Conservation (phyloP, 1,140 invertebrate genomes). For the Saccostrea cuccullata region DNA sequence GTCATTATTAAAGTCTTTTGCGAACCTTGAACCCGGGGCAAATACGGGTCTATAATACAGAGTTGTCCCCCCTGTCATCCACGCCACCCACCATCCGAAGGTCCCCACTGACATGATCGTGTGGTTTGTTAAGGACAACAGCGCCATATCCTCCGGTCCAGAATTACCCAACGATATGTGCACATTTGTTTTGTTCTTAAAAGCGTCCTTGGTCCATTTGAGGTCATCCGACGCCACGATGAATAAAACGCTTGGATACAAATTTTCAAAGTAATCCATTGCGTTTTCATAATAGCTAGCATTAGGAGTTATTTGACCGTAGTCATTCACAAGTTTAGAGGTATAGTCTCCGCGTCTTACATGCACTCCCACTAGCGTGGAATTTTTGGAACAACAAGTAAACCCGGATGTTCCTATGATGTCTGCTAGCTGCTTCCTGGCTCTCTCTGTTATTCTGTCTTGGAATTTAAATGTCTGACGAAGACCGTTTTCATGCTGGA, state of each 20-base stretch:
- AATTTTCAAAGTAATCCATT: conserved; percentile 47
- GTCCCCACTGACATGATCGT: conserved; percentile 69
- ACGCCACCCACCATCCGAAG: conserved; percentile 73
- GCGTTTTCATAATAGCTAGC: conserved; percentile 56
- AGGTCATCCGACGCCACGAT: conserved; percentile 61
- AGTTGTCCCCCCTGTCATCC: conserved; percentile 65
- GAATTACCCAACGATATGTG: conserved; percentile 39
- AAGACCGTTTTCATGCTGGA: conserved; percentile 51
- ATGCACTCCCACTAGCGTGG: conserved; percentile 65
- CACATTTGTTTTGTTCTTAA: conserved; percentile 42
- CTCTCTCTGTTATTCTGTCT: conserved; percentile 44
- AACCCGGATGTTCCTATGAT: conserved; percentile 37
- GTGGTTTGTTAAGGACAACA: conserved; percentile 65
- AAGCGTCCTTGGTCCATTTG: conserved; percentile 35
- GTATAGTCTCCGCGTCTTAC: conserved; percentile 65
- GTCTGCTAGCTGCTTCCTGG: conserved; percentile 38
- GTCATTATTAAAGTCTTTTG: conserved; percentile 17
- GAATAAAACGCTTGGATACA: conserved; percentile 50
- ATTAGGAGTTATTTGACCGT: conserved; percentile 53
- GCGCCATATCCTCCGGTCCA: conserved; percentile 66
- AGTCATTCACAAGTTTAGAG: neutral
- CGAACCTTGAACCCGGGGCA: neutral
- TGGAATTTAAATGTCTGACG: conserved; percentile 62
- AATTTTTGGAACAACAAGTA: neutral
- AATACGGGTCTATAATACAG: conserved; percentile 61